Evolutionary conservation across 2,888 invertebrate species (phyloP).

Genomic region (Mesopsocus fuscifrons): DNA sequence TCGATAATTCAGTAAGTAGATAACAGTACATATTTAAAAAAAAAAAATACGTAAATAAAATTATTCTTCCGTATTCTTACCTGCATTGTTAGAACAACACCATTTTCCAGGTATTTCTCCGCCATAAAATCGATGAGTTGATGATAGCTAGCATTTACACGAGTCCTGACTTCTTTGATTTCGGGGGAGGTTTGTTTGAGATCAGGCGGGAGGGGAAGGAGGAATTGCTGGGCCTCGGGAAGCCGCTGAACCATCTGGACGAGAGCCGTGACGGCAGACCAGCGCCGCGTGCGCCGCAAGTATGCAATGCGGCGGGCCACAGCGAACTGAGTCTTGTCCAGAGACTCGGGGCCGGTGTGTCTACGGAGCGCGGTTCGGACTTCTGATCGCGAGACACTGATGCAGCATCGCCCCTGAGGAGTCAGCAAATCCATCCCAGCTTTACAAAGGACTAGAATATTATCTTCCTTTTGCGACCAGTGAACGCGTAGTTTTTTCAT

Average conservation of each 20-base stretch:
- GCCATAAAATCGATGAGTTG: neutral
- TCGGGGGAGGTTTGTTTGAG: no score
- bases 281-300: no score
- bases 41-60: no score
- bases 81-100: neutral
- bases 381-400: slow-evolving; percentile 9
- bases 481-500: slow-evolving; percentile 37
- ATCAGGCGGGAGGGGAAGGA: no score
- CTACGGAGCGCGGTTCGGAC: neutral
- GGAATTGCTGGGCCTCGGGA: no score
- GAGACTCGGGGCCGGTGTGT: slow-evolving; percentile 21
- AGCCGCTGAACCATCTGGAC: no score
- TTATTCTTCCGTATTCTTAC: no score
- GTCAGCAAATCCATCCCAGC: slow-evolving; percentile 37
- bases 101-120: neutral
- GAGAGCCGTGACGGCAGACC: no score
- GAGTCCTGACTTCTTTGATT: no score
- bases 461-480: slow-evolving; percentile 51
- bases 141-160: no score
- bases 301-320: slow-evolving; percentile 46
- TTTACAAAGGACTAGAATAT: slow-evolving; percentile 42
- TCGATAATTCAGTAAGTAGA: neutral
- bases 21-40: no score
- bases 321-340: slow-evolving; percentile 47
- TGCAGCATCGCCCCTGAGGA: slow-evolving; percentile 22